Evolutionary conservation across 2,888 invertebrate genomes (phyloP), one percentile per base, ranked within the genome.

Genomic region (Dasysyrphus tricinctus): DNA sequence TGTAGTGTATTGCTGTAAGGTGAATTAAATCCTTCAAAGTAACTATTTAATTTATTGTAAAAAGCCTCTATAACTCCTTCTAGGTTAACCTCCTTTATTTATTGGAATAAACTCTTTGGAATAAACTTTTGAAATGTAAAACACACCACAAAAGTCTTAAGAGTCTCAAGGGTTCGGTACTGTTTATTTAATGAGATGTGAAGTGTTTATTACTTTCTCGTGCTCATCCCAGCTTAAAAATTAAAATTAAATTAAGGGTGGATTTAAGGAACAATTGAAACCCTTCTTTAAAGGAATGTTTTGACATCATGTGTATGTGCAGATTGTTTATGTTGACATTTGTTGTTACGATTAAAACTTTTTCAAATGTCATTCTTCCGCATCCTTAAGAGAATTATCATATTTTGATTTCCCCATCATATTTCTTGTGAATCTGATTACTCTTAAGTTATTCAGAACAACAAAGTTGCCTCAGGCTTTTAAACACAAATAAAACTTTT

Each of bases 261-360:
- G 5, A 34, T 34, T 56, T n/a, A 56, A 56, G 0, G 11, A 56
- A 56, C 56, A 34, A 56, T 56, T 34, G 32, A 56, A 56, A 56
- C 56, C 32, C 34, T 56, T 32, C 56, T n/a, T 9, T 8, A 7
- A n/a, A 0, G 34, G n/a, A 56, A 56, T 56, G n/a, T 56, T 9
- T 34, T 56, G 56, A 56, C 56, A 56, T 47, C 3, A 39, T 24
- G 24, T 24, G 24, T n/a, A 44, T n/a, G 12, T 24, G 29, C 12
- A 56, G 54, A 54, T 29, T 54, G 54, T n/a, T 56, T 56, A n/a
- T 56, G 29, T 56, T 56, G 34, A n/a, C 56, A 32, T 56, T 56
- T 9, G 56, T n/a, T 56, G 34, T 34, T 34, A 56, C n/a, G n/a
- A 56, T 51, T n/a, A 16, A 32, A 32, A 32, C n/a, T 34, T 56